These are phyloP conservation scores for Cardiocondyla obscurior DNA, from an alignment of 1,140 invertebrate species.

Conservation along the genomic window DNA sequence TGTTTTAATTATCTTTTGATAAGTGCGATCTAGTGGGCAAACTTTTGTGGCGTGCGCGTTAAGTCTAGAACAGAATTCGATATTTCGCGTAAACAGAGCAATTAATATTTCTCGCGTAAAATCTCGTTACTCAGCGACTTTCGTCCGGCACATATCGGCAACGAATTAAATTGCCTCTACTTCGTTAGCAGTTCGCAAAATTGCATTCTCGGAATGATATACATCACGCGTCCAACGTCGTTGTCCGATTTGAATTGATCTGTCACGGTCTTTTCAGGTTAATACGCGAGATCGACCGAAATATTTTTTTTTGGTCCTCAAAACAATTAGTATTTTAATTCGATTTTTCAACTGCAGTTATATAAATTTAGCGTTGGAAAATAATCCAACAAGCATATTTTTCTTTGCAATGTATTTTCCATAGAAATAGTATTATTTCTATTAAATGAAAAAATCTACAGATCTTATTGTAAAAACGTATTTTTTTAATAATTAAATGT, in stretches of 20 bases:
- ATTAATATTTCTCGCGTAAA: constrained; percentile 39
- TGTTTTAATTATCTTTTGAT: not conserved
- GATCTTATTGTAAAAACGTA: not conserved
- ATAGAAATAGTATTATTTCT: constrained; percentile 7
- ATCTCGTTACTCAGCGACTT: constrained; percentile 51
- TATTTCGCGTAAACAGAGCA: constrained; percentile 32
- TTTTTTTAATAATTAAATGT: not conserved
- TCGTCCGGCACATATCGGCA: not conserved
- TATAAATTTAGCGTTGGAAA: not conserved
- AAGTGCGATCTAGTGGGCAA: not conserved
- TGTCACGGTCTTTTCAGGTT: not conserved
- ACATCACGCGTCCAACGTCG: not conserved
- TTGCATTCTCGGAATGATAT: constrained; percentile 55
- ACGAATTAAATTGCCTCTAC: constrained; percentile 28
- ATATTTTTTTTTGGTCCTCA: not conserved
- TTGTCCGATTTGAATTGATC: constrained; percentile 31
- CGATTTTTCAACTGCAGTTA: not conserved
- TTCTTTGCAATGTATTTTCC: not conserved
- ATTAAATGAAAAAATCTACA: constrained; percentile 8
- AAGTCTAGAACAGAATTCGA: not conserved
- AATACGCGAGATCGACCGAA: not conserved
- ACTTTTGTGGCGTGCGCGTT: not conserved
- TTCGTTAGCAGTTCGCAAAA: constrained; percentile 63
- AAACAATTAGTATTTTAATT: constrained; percentile 42
- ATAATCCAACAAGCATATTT: not conserved